A percentile compares a stretch with the other conserved stretches of the same genome.
Conservation (phyloP, 2,797 vertebrate species). For the Amblyraja radiata region DNA sequence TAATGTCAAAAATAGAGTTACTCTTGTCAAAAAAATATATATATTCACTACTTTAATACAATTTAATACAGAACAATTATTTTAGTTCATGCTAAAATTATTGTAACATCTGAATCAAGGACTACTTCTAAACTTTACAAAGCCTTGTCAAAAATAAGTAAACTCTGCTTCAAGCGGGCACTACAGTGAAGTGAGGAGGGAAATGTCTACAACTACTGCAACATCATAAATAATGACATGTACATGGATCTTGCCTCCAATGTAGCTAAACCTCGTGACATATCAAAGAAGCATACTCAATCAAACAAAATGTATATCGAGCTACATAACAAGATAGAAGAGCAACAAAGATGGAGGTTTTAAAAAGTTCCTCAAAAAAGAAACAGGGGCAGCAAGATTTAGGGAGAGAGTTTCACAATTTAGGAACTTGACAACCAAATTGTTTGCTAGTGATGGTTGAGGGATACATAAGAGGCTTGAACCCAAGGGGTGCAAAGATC, state of each 20-base stretch:
- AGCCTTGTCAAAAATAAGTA: background rate
- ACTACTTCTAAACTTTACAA: background rate
- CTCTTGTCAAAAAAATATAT: background rate
- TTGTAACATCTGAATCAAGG: too few relatives aligned
- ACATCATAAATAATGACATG: background rate
- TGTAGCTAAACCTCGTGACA: background rate
- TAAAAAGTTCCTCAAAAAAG: background rate
- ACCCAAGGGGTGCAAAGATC: background rate
- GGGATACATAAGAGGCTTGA: background rate
- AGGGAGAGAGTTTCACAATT: background rate
- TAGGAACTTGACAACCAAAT: background rate
- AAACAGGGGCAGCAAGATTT: background rate
- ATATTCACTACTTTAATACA: background rate
- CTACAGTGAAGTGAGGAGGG: background rate
- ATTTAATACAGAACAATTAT: background rate
- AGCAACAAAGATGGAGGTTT: background rate
- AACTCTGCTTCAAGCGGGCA: background rate
- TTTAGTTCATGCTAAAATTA: background rate
- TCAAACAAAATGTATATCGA: background rate
- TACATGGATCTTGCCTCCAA: background rate
- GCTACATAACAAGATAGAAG: background rate
- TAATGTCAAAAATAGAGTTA: background rate
- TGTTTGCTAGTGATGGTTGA: background rate
- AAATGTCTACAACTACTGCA: background rate
- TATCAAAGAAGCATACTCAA: background rate